Conservation (phyloP, 92 coral and sea anemone genomes). For the Porites evermanni region DNA sequence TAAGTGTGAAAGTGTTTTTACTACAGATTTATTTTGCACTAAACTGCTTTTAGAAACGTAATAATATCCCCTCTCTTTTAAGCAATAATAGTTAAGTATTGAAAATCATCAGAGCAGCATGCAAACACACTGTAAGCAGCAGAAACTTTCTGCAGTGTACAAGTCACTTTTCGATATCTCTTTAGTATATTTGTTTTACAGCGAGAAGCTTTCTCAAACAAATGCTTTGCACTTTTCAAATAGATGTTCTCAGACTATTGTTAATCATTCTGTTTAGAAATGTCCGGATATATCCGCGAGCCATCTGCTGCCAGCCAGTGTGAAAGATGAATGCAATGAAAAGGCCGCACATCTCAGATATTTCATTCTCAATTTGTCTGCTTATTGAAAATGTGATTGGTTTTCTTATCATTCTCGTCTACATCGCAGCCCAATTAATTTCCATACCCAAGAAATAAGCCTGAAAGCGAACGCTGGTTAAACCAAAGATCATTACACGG, state of each 20-base stretch:
- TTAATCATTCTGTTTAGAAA: constrained; percentile 13
- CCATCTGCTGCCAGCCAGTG: constrained; percentile 5
- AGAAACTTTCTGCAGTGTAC: not conserved
- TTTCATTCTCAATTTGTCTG: constrained; percentile 15
- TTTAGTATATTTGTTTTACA: not conserved
- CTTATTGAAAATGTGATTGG: constrained; percentile 5
- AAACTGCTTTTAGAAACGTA: not conserved
- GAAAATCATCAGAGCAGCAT: not conserved
- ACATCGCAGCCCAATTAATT: constrained; percentile 15
- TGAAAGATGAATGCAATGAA: not conserved
- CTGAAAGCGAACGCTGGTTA: not conserved
- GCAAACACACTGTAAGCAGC: not conserved
- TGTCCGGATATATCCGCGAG: constrained; percentile 16
- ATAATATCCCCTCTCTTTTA: not conserved
- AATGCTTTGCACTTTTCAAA: constrained; percentile 1
- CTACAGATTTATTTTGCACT: not conserved
- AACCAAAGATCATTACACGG: not conserved
- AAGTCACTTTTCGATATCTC: not conserved
- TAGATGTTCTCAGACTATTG: constrained; percentile 6
- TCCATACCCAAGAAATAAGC: constrained; percentile 1
- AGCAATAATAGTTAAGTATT: not conserved
- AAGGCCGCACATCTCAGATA: not conserved
- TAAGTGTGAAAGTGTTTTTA: not conserved
- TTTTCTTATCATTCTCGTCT: not conserved
- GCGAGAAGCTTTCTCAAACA: constrained; percentile 3